A percentile compares a stretch with the other conserved stretches of the same genome.
These are phyloP conservation scores for Cantharis flavilabris DNA, from an alignment of 2,888 invertebrate genomes.

Conservation along the genomic window DNA sequence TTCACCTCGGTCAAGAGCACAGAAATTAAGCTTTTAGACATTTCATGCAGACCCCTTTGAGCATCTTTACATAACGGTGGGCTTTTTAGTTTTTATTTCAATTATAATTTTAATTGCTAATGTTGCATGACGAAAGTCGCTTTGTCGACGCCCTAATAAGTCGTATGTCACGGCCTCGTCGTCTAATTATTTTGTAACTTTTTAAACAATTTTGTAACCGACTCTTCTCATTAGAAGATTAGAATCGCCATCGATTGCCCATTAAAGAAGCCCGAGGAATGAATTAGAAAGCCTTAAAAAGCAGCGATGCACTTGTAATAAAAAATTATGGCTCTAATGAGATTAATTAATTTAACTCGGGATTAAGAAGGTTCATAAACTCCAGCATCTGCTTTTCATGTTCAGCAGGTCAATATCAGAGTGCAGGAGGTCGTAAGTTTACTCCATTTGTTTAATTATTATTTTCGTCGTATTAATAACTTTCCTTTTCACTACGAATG, in stretches of 20 bases:
- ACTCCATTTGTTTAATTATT: conserved; percentile 22
- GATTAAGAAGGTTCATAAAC: background rate
- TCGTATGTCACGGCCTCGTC: background rate
- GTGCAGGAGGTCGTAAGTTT: conserved; percentile 22
- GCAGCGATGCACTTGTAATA: background rate
- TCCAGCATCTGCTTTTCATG: background rate
- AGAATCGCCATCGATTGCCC: background rate
- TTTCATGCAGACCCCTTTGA: background rate
- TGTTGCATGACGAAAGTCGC: conserved; percentile 16
- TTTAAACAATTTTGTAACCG: background rate
- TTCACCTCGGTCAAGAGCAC: conserved; percentile 22
- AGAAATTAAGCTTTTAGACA: conserved; percentile 19
- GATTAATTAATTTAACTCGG: background rate
- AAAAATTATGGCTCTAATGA: background rate
- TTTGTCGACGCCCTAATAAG: conserved; percentile 8
- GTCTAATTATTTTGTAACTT: background rate
- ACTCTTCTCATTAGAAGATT: background rate
- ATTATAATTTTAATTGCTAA: conserved; percentile 29
- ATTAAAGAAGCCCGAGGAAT: background rate
- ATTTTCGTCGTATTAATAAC: background rate
- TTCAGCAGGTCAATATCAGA: conserved; percentile 19
- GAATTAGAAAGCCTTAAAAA: background rate
- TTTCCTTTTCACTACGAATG: too few relatives aligned
- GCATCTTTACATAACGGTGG: conserved; percentile 26
- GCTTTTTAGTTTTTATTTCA: conserved; percentile 21